Evolutionary conservation across 1,140 invertebrate species (phyloP).

Genomic region (Paraescarpia echinospica): DNA sequence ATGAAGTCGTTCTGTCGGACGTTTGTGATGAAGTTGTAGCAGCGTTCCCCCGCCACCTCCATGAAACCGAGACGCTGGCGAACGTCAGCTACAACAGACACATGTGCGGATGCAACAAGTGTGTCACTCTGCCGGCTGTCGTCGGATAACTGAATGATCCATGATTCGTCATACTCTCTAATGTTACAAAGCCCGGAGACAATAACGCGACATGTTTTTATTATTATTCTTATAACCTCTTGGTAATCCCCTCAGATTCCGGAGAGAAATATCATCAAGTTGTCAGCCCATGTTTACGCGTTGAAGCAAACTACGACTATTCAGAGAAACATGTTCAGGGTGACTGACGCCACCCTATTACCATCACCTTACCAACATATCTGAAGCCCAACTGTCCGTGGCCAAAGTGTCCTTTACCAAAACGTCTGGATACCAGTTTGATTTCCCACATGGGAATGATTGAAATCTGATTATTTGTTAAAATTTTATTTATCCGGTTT

Average conservation of each 20-base stretch:
- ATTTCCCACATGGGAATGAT: neutral
- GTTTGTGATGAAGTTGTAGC: constrained; percentile 22
- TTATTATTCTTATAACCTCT: no score
- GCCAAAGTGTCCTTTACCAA: no score
- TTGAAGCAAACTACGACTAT: neutral
- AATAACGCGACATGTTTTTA: neutral
- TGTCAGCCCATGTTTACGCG: no score
- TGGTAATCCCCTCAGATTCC: no score
- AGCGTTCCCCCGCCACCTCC: neutral
- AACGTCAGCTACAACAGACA: constrained; percentile 20
- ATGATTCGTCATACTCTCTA: neutral
- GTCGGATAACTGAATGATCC: neutral
- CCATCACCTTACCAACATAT: no score
- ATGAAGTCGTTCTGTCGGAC: constrained; percentile 17
- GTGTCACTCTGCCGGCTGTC: neutral
- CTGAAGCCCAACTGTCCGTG: no score
- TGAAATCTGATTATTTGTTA: neutral
- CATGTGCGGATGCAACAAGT: neutral
- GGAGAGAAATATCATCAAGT: no score
- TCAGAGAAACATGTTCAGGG: neutral
- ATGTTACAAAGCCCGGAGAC: neutral
- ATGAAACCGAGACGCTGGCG: constrained; percentile 20
- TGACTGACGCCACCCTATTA: neutral
- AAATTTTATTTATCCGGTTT: neutral
- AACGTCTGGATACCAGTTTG: neutral